Conservation (phyloP, 2,797 vertebrate genomes). For the Microctenopoma lineatum region DNA sequence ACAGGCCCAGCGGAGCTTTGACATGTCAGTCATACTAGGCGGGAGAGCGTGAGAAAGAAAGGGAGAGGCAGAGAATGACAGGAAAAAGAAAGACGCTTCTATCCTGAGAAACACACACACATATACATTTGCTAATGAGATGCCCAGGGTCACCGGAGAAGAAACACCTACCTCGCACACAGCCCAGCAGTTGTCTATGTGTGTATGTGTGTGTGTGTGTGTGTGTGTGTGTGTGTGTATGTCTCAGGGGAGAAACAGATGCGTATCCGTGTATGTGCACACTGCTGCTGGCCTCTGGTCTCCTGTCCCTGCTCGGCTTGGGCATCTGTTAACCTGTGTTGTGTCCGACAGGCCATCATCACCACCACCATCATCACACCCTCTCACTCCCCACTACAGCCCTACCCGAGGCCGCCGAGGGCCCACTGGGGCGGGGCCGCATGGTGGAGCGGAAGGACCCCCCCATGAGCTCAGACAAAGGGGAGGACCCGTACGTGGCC, state of each 20-base stretch:
- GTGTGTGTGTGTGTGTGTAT: conserved; percentile 20
- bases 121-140: conserved; percentile 68
- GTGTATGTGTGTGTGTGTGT: conserved; percentile 38
- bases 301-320: conserved; percentile 38
- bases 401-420: conserved; percentile 82
- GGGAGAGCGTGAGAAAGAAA: conserved; percentile 31
- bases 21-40: conserved; percentile 69
- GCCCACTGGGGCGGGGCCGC: conserved; percentile 91
- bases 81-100: conserved; percentile 27
- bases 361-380: conserved; percentile 84
- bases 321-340: conserved; percentile 79
- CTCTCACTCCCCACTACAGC: conserved; percentile 91
- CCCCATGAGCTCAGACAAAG: conserved; percentile 90
- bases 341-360: conserved; percentile 93
- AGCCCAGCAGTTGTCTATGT: conserved; percentile 60
- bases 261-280: conserved; percentile 2
- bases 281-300: conserved; percentile 43
- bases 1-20: conserved; percentile 60
- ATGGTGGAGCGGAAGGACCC: conserved; percentile 92
- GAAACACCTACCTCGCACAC: conserved; percentile 56
- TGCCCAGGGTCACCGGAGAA: conserved; percentile 55
- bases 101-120: conserved; percentile 54
- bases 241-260: conserved; percentile 1
- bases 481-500: conserved; percentile 92
- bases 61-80: conserved; percentile 37